Evolutionary conservation across 1,140 invertebrate species (phyloP), one percentile per base, ranked within the genome.

Genomic region (Danaus melanippus): DNA sequence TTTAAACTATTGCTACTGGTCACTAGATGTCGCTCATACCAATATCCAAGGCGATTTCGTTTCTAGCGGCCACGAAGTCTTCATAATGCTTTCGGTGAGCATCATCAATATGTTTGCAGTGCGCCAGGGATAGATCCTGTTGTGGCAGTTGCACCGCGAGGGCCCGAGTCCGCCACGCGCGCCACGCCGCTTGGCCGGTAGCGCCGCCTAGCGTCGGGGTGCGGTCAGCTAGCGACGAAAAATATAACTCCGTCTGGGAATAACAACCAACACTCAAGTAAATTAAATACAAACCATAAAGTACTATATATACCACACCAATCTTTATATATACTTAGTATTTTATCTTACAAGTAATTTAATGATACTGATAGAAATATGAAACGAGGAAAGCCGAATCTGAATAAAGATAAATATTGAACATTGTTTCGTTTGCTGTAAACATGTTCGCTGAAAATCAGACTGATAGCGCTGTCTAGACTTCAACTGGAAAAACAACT

Each of bases 21-120:
- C 58, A 59, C 48, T 47, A 79, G 77, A 76, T 77, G 77, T 67
- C 72, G 56, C 40, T 69, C 67, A 89, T 91, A 80, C 95, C 98
- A 71, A 99, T 96, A 83, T 99, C 98, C 63, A 99, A 88, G 10
- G 96, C 95, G 63, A 98, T 94, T 88, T 98, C 95, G 83, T 98
- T 98, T 44, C 97, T 88, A 40, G 94, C 95, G 15, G 94, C 92
- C 60, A 97, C 93, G 84, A 98, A 98, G 80, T 97, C 95, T 78
- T 95, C 92, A 74, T 93, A 97, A 62, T 92, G 92, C 46, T 91
- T 90, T 70, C 91, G 89, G 78, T 96, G 90, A 69, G 92, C 87
- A 8, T 92, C 84, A 64, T 95, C 93, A 53, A 98, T 89, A 77
- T 97, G 95, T 71, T 94, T 92, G 77, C 96, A 97, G 74, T 97